Conservation (phyloP, 2,113 vertebrate species). For the Scomber japonicus region DNA sequence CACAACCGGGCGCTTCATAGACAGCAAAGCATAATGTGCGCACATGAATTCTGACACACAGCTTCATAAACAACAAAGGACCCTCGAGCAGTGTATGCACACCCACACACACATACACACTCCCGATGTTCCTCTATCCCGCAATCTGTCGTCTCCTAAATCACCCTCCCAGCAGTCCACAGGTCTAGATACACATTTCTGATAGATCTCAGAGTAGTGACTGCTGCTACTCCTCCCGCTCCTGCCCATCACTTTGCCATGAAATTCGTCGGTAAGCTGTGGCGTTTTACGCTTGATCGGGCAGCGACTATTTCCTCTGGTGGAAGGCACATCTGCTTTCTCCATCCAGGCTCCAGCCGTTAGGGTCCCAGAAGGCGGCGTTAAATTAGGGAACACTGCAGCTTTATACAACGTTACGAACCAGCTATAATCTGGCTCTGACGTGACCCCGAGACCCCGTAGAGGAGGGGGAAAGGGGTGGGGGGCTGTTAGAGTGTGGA, state of each 20-base stretch:
- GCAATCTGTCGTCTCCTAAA: conserved; percentile 46
- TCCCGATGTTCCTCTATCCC: conserved; percentile 2
- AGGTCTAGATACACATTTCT: conserved; percentile 38
- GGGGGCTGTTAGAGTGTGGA: conserved; percentile 15
- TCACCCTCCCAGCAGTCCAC: conserved; percentile 41
- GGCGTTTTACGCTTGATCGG: conserved; percentile 62
- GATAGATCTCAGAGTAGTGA: conserved; percentile 34
- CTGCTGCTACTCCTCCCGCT: conserved; percentile 3
- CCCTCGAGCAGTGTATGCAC: not conserved
- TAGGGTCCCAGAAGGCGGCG: conserved; percentile 69
- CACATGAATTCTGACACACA: conserved; percentile 8
- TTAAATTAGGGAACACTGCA: conserved; percentile 74
- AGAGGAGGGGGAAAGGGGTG: conserved; percentile 13
- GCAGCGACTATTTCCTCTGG: conserved; percentile 71
- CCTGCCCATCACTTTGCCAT: conserved; percentile 54
- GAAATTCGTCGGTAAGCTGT: conserved; percentile 50
- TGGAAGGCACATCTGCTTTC: conserved; percentile 81
- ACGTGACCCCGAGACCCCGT: conserved; percentile 61
- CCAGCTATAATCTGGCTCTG: conserved; percentile 70
- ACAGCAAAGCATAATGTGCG: conserved; percentile 8
- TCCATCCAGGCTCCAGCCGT: conserved; percentile 64
- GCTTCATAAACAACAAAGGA: too few relatives aligned
- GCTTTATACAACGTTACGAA: conserved; percentile 69
- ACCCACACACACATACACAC: conserved; percentile 20
- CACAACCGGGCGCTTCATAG: conserved; percentile 34